Percentiles rank a stretch among this genome's conserved stretches.
Evolutionary conservation across 2,113 vertebrate genomes (phyloP).

Genomic region (Promerops cafer): DNA sequence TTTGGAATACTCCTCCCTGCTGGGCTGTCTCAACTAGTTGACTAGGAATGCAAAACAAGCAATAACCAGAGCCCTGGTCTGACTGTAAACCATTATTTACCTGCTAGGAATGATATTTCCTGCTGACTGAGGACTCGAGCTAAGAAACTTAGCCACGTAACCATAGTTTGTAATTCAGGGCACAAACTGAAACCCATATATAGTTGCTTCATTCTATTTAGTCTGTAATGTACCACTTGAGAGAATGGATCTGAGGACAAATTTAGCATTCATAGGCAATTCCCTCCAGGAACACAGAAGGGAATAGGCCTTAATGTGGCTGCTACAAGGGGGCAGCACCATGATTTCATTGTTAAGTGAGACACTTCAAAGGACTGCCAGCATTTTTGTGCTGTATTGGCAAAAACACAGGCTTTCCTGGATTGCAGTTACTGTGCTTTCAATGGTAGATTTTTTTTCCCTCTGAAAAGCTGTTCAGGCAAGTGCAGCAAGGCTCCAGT

Average conservation of each 20-base stretch:
- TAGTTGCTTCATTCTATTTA: neutral
- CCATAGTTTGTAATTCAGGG: neutral
- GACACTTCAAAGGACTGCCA: neutral
- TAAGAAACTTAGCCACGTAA: neutral
- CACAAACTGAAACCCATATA: neutral
- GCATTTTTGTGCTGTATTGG: neutral
- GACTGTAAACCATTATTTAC: slow-evolving; percentile 48
- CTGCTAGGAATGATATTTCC: slow-evolving; percentile 32
- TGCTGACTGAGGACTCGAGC: neutral
- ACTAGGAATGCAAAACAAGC: slow-evolving; percentile 41
- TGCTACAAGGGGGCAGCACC: neutral
- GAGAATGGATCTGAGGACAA: neutral
- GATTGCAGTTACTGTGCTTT: neutral
- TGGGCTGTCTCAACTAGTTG: slow-evolving; percentile 31
- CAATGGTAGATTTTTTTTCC: neutral
- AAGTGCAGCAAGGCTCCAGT: slow-evolving; percentile 12
- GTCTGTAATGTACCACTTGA: neutral
- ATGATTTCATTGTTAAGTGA: neutral
- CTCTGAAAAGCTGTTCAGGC: slow-evolving; percentile 22
- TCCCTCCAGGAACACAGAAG: neutral
- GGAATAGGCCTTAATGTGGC: neutral
- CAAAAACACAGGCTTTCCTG: neutral
- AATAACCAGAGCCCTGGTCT: neutral
- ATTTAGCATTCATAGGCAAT: neutral
- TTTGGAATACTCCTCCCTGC: slow-evolving; percentile 16